These are phyloP conservation scores for Drosophila anceps DNA, from an alignment of 2,888 invertebrate species.

Conservation along the genomic window DNA sequence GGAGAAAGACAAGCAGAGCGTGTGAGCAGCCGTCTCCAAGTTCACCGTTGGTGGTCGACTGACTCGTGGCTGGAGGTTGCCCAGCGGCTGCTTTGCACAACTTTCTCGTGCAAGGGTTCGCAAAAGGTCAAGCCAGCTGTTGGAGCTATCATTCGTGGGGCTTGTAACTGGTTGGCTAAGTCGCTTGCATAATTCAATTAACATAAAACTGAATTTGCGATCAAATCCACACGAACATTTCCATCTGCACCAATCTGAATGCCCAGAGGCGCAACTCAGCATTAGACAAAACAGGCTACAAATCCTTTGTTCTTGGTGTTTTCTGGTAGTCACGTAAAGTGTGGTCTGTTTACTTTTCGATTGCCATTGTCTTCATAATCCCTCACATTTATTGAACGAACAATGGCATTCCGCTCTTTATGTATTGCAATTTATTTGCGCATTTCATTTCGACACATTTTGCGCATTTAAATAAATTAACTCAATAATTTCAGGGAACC, in stretches of 20 bases:
- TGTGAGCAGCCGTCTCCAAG: constrained; percentile 61
- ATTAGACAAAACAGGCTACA: not conserved
- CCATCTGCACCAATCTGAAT: not conserved
- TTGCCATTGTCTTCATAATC: constrained; percentile 9
- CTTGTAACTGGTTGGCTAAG: constrained; percentile 58
- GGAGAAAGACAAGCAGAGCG: constrained; percentile 57
- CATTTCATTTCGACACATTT: constrained; percentile 61
- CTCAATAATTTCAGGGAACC: constrained; percentile 7
- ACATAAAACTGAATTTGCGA: constrained; percentile 40
- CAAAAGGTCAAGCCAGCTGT: constrained; percentile 66
- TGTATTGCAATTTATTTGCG: constrained; percentile 45
- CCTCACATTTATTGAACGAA: not conserved
- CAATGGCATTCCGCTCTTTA: constrained; percentile 32
- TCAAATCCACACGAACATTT: constrained; percentile 30
- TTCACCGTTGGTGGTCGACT: constrained; percentile 62
- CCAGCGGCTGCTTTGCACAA: constrained; percentile 53
- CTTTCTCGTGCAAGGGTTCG: constrained; percentile 55
- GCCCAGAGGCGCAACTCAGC: not conserved
- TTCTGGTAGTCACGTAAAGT: not conserved
- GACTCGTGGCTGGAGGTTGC: constrained; percentile 34
- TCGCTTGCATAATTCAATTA: constrained; percentile 73
- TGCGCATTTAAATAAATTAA: constrained; percentile 47
- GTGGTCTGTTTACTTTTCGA: not conserved
- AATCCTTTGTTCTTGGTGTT: constrained; percentile 15
- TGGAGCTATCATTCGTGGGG: constrained; percentile 34